Conservation (phyloP, 2,797 vertebrate species). For the Bradypus variegatus region DNA sequence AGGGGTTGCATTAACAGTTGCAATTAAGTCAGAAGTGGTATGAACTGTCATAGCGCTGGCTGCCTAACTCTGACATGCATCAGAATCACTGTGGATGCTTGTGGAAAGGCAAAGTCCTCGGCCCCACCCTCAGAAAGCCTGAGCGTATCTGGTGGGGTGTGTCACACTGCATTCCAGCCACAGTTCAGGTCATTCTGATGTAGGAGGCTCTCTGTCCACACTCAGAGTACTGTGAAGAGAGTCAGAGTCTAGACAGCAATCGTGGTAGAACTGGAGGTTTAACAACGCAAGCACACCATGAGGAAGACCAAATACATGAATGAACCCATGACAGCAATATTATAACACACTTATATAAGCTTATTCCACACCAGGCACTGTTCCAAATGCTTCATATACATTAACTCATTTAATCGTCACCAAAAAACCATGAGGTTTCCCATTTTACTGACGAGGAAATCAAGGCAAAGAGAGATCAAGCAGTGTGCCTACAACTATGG, state of each 20-base stretch:
- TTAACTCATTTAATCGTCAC: neutral
- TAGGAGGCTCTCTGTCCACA: neutral
- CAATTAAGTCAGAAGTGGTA: neutral
- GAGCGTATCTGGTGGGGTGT: neutral
- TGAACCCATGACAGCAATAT: neutral
- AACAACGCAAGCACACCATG: neutral
- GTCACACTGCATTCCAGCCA: neutral
- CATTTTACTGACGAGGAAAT: conserved; percentile 10
- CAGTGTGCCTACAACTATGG: neutral
- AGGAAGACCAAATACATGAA: neutral
- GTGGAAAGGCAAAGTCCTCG: neutral
- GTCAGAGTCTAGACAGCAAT: neutral
- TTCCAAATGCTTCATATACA: neutral
- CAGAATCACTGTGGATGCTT: neutral
- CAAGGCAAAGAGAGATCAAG: conserved; percentile 2
- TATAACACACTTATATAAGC: neutral
- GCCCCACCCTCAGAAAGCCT: neutral
- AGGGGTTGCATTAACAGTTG: neutral
- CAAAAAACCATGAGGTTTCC: neutral
- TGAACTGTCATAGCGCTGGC: neutral
- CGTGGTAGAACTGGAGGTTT: neutral
- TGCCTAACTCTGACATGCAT: neutral
- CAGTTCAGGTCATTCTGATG: neutral
- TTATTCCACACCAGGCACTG: neutral
- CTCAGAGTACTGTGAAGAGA: neutral